Evolutionary conservation across 2,797 vertebrate species (phyloP).

Genomic region (Gymnoscopelus microlampas): DNA sequence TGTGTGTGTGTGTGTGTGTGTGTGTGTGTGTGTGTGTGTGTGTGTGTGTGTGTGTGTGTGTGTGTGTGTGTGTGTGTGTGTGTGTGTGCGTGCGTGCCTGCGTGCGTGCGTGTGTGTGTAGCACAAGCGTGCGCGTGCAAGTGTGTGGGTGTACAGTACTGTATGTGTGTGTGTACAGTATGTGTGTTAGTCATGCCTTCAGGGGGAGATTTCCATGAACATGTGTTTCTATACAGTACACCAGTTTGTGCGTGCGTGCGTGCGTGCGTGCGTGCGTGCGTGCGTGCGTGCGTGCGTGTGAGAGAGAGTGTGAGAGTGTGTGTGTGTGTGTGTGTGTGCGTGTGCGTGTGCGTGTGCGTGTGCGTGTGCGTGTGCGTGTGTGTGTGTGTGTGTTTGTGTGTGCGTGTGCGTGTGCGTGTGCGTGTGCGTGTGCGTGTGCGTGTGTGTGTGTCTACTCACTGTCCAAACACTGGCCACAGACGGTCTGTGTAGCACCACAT

Average conservation of each 20-base stretch:
- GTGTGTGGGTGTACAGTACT: conserved; percentile 3
- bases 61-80: conserved; percentile 12
- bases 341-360: too few relatives aligned
- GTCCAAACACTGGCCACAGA: conserved; percentile 92
- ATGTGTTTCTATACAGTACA: conserved; percentile 23
- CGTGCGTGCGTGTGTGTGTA: not conserved
- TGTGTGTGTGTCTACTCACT: conserved; percentile 84
- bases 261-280: not conserved
- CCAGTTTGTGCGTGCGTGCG: conserved; percentile 11
- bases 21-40: conserved; percentile 14
- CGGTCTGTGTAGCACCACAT: conserved; percentile 88
- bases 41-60: not conserved
- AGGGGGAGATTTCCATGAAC: not conserved
- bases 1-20: conserved; percentile 2
- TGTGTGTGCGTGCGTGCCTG: not conserved
- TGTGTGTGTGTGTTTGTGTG: too few relatives aligned
- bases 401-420: not conserved
- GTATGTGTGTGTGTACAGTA: not conserved
- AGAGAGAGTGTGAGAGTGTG: too few relatives aligned
- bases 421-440: too few relatives aligned
- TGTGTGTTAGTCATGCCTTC: too few relatives aligned
- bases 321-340: too few relatives aligned
- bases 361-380: too few relatives aligned
- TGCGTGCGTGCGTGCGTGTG: too few relatives aligned
- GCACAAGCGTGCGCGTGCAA: too few relatives aligned